A percentile compares a stretch with the other conserved stretches of the same genome.
Evolutionary conservation across 2,113 vertebrate species (phyloP).

Genomic region (rabbit (Oryctolagus cuniculus)): mOryCun1.1 NC_091438.1:22782501-22783000

Average conservation of each 20-base stretch:
- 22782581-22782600: background rate
- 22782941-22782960: slow-evolving; percentile 92
- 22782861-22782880: slow-evolving; percentile 92
- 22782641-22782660: slow-evolving; percentile 97
- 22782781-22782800: accelerated
- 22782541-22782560: background rate
- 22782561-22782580: background rate
- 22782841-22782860: slow-evolving; percentile 88
- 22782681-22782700: slow-evolving; percentile 95
- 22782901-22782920: slow-evolving; percentile 93
- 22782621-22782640: slow-evolving; percentile 97
- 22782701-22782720: slow-evolving; percentile 95
- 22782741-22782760: background rate
- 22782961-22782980: background rate
- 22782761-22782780: background rate
- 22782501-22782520: background rate
- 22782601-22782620: slow-evolving; percentile 93
- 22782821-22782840: background rate
- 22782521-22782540: background rate
- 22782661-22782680: slow-evolving; percentile 94
- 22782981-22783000: background rate
- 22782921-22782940: slow-evolving; percentile 94
- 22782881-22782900: slow-evolving; percentile 94
- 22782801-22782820: accelerated
- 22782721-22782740: accelerated